Base-by-base conservation (phyloP, 1,140 invertebrate species). In the Drosophila navojoa region DNA sequence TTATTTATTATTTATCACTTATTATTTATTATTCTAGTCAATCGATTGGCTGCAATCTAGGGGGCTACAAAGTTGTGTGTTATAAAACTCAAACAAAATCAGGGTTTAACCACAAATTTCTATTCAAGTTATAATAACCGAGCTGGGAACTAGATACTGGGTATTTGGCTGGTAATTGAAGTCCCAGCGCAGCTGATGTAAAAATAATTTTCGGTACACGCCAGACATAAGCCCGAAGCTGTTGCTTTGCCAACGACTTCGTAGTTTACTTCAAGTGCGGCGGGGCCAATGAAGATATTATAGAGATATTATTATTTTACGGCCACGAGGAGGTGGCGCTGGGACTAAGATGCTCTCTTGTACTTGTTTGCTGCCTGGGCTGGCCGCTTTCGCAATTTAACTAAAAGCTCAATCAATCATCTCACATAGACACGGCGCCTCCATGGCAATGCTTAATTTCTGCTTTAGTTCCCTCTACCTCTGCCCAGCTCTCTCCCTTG, bases 371-470 rank as follows among this genome's bases (percentile, higher is more conserved):
- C 45, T n/a, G 74, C 71, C 77, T 77, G 67, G 40, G 61, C 44
- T 76, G 63, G 59, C 67, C 80, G 60, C 47, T 84, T 64, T 73
- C 68, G 69, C 81, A 85, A 85, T 85, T 85, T 85, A 85, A 79
- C 81, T 85, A 79, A 85, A 80, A 85, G 81, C 81, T 84, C 77
- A 85, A 85, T 85, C 81, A 85, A 85, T 85, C 81, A 85, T 85
- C 77, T 68, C 63, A 44, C 53, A 70, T 49, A 70, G 77, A 38
- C 35, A 42, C 53, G 58, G 61, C 72, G 62, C 66, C 73, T 63
- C 73, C 77, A 76, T 70, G 74, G 81, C 57, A 74, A 73, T 84
- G 59, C 77, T 85, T 85, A 72, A 82, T 84, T 82, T 78, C 55
- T 68, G 69, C 73, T 60, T 59, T 71, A 16, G 22, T 53, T 59